Evolutionary conservation across 2,797 vertebrate species (phyloP).

Genomic region (Vireo griseus): DNA sequence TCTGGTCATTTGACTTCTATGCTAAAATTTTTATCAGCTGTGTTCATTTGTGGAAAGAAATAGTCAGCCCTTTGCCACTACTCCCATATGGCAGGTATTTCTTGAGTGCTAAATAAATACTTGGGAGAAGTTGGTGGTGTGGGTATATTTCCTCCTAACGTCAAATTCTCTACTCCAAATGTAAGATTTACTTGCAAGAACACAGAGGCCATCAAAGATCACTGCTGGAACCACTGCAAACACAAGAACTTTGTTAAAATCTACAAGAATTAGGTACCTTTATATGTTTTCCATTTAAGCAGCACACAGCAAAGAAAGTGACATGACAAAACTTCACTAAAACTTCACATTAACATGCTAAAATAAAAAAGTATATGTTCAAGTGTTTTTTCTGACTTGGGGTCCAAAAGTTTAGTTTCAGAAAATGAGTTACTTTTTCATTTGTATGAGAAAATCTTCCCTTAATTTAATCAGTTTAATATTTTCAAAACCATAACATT

Average conservation of each 20-base stretch:
- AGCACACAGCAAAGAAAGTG: not conserved
- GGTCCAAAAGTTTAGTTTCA: not conserved
- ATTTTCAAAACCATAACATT: not conserved
- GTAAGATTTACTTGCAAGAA: not conserved
- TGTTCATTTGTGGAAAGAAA: not conserved
- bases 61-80: not conserved
- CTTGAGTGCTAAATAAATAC: not conserved
- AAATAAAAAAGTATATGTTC: not conserved
- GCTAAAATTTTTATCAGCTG: conserved; percentile 33
- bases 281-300: not conserved
- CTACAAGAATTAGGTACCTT: not conserved
- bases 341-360: not conserved
- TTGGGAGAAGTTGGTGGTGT: not conserved
- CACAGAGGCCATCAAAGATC: not conserved
- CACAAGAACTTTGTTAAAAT: not conserved
- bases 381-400: not conserved
- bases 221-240: not conserved
- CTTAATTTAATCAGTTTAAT: not conserved
- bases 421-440: not conserved
- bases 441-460: not conserved
- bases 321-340: conserved; percentile 25
- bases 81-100: not conserved
- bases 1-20: not conserved
- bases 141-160: not conserved
- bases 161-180: conserved; percentile 1